A percentile compares a stretch with the other conserved stretches of the same genome.
Evolutionary conservation across 35 echinoderm and acorn worm genomes (phyloP).

Genomic region (Nesometra sesokonis): DNA sequence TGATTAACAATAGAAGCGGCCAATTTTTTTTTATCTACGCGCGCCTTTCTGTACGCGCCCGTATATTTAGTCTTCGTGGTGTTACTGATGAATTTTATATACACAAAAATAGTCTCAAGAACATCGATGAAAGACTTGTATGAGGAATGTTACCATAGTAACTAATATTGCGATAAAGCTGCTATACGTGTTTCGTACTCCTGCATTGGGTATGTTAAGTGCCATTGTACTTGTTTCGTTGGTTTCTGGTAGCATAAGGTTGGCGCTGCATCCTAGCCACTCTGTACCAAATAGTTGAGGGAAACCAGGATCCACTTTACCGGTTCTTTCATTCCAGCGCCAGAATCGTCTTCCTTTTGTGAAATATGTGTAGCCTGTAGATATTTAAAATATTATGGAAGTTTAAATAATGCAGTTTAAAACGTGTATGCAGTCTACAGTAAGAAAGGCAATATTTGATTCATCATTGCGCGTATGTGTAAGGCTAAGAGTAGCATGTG

Average conservation of each 20-base stretch:
- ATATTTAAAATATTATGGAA: constrained; percentile 13
- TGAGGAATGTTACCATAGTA: background rate
- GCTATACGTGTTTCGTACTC: background rate
- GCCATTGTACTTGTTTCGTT: background rate
- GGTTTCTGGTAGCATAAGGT: background rate
- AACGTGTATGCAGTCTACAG: too few species aligned
- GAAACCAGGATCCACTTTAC: constrained; percentile 68
- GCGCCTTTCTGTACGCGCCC: too few species aligned
- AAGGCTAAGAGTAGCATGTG: too few species aligned
- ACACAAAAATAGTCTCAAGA: background rate
- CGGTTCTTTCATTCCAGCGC: constrained; percentile 59
- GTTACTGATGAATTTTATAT: too few species aligned
- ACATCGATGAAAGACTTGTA: background rate
- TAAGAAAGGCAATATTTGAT: too few species aligned
- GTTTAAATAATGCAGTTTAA: background rate
- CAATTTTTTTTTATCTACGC: too few species aligned
- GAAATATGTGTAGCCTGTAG: constrained; percentile 82
- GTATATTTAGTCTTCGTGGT: too few species aligned
- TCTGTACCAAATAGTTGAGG: constrained; percentile 62
- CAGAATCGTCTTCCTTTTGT: constrained; percentile 66
- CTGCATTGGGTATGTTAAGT: background rate
- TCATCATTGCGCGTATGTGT: too few species aligned
- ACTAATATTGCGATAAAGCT: background rate
- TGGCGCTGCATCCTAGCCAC: constrained; percentile 73
- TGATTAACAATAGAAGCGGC: too few species aligned